Conservation (phyloP, 2,113 vertebrate genomes). For the Mesocricetus auratus region DNA sequence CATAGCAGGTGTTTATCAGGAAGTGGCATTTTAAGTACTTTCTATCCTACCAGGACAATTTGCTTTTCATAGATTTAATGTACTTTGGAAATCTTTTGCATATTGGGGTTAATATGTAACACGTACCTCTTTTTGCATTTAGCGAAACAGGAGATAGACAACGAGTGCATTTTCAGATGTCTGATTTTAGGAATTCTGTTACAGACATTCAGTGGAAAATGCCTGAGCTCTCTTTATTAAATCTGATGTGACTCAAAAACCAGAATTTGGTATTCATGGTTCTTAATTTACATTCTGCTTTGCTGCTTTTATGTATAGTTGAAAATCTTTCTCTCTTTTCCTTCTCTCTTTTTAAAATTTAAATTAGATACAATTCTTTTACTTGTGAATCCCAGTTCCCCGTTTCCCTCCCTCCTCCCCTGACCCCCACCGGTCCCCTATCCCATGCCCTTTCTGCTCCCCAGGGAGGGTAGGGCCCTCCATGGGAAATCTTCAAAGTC, state of each 20-base stretch:
- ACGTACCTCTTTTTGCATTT: background rate
- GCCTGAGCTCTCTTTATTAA: conserved; percentile 13
- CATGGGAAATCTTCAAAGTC: too few relatives aligned
- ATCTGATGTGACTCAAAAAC: background rate
- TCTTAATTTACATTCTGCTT: background rate
- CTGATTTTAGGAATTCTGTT: background rate
- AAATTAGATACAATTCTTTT: too few relatives aligned
- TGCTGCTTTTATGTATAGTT: background rate
- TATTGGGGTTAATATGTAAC: background rate
- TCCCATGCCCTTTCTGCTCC: too few relatives aligned
- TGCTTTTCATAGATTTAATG: background rate
- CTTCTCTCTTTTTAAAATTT: too few relatives aligned
- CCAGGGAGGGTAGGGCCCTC: too few relatives aligned
- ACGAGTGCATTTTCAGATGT: background rate
- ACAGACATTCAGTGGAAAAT: background rate
- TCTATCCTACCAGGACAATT: background rate
- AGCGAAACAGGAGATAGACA: background rate
- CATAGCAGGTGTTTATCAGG: background rate
- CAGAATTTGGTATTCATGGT: background rate
- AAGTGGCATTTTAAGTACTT: conserved; percentile 18
- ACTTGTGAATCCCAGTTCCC: too few relatives aligned
- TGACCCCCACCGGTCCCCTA: too few relatives aligned
- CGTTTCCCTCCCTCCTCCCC: too few relatives aligned
- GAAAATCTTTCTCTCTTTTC: background rate
- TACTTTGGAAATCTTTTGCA: background rate